Evolutionary conservation across 2,888 invertebrate species (phyloP), one percentile per base, ranked within the genome.

Genomic region (Uloborus plumipes): DNA sequence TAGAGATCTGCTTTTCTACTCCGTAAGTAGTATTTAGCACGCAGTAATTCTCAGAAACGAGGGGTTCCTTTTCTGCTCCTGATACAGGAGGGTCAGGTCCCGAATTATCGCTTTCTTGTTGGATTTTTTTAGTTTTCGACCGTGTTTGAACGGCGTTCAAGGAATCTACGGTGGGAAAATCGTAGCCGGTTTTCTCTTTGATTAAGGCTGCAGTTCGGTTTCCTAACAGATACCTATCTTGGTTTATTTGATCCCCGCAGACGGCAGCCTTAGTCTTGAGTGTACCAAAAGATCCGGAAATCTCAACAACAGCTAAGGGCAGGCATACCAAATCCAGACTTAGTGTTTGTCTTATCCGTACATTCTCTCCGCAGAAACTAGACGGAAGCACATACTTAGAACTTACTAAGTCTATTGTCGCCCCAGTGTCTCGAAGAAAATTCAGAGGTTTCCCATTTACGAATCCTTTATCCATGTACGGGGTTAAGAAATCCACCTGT

Each of bases 141-240:
- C 62, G 16, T 11, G 62, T 72, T 62, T 51, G 50, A 49, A 62
- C 72, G 18, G 62, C 72, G 31, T 62, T 72, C 31, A 62, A 62
- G 62, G 61, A 62, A 1, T 62, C 22, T 14, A 51, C 31, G 4
- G 50, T 26, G 9, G 53, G 31, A 14, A 39, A n/a, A 18, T 49
- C 11, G 51, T 62, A n/a, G 15, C 51, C n/a, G 18, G 62, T 64
- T 13, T 9, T 22, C 26, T 72, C 64, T 62, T 72, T 53, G n/a
- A 72, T 51, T 20, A 72, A 18, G 18, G 72, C 26, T 14, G 72
- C 62, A 22, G 72, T 64, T 18, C 31, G 62, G 1, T 72, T 72
- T 47, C 62, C 64, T 53, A 72, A 61, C n/a, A 64, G 26, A n/a
- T 72, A 72, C 51, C 31, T 72, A 31, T 39, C 51, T 51, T 72